Percentiles rank a stretch among this genome's conserved stretches.
These are phyloP conservation scores for Holcopasites calliopsidis DNA, from an alignment of 1,140 invertebrate species.

Conservation along the genomic window DNA sequence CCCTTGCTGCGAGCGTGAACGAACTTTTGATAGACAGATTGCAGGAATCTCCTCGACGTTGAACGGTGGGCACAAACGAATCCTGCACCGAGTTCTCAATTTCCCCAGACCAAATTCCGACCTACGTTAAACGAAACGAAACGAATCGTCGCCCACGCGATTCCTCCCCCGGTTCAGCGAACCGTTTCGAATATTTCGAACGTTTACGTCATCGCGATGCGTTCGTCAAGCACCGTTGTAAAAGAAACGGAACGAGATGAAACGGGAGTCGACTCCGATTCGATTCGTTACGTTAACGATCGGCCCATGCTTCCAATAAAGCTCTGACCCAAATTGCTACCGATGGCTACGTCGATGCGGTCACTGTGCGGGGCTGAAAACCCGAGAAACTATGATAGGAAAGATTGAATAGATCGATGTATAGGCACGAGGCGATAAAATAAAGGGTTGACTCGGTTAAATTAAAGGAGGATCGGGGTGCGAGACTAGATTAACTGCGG, in stretches of 20 bases:
- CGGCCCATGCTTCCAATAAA: constrained; percentile 63
- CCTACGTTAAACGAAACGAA: constrained; percentile 36
- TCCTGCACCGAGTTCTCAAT: neutral
- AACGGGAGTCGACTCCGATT: constrained; percentile 30
- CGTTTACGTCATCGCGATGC: constrained; percentile 45
- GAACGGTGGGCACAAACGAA: neutral
- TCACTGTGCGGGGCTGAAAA: constrained; percentile 35
- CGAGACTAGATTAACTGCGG: constrained; percentile 48
- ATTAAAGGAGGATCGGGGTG: too few relatives aligned
- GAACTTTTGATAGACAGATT: too few relatives aligned
- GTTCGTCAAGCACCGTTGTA: constrained; percentile 24
- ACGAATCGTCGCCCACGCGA: constrained; percentile 15
- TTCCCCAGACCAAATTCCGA: constrained; percentile 13
- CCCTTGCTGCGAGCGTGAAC: too few relatives aligned
- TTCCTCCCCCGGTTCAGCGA: constrained; percentile 12
- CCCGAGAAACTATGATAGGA: constrained; percentile 28
- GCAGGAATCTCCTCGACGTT: too few relatives aligned
- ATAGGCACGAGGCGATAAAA: constrained; percentile 8
- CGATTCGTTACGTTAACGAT: constrained; percentile 61
- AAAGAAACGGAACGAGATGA: constrained; percentile 34
- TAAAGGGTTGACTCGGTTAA: too few relatives aligned
- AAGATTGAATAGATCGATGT: neutral
- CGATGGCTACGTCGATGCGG: constrained; percentile 60
- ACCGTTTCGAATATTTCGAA: constrained; percentile 44
- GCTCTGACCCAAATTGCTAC: constrained; percentile 69